These are phyloP conservation scores for Abscondita cerata DNA, from an alignment of 2,888 invertebrate species.

Conservation along the genomic window DNA sequence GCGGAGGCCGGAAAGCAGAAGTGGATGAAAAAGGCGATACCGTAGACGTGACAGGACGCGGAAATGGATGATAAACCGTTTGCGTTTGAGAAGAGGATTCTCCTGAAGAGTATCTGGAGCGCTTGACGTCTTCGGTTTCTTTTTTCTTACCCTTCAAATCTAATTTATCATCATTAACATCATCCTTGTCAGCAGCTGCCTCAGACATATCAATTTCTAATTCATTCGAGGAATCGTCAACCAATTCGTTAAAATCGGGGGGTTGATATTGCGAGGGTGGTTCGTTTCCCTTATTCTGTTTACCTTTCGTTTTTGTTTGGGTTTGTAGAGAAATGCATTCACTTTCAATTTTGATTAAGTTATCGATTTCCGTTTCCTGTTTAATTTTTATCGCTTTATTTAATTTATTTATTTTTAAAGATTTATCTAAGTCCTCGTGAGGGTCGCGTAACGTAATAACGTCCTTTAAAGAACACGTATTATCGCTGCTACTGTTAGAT, in stretches of 20 bases:
- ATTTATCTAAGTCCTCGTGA: slow-evolving; percentile 50
- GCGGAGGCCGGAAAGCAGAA: slow-evolving; percentile 80
- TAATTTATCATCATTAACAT: slow-evolving; percentile 61
- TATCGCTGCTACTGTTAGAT: slow-evolving; percentile 63
- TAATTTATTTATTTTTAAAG: slow-evolving; percentile 37
- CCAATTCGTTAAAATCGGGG: slow-evolving; percentile 77
- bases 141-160: slow-evolving; percentile 61
- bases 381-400: slow-evolving; percentile 49
- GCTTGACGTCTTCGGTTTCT: slow-evolving; percentile 61
- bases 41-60: slow-evolving; percentile 59
- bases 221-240: slow-evolving; percentile 80
- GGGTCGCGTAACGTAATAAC: slow-evolving; percentile 62
- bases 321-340: slow-evolving; percentile 60
- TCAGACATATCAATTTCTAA: slow-evolving; percentile 82
- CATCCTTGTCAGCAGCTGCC: slow-evolving; percentile 69
- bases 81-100: slow-evolving; percentile 30
- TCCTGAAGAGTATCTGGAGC: slow-evolving; percentile 45
- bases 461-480: slow-evolving; percentile 72
- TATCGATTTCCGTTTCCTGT: slow-evolving; percentile 46
- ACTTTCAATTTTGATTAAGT: slow-evolving; percentile 59
- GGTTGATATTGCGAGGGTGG: slow-evolving; percentile 68
- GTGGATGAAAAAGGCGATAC: slow-evolving; percentile 74
- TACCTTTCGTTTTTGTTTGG: slow-evolving; percentile 49
- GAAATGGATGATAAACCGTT: slow-evolving; percentile 54
- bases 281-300: slow-evolving; percentile 50